These are phyloP conservation scores for Bombus ignitus DNA, from an alignment of 1,140 invertebrate genomes.

Conservation along the genomic window DNA sequence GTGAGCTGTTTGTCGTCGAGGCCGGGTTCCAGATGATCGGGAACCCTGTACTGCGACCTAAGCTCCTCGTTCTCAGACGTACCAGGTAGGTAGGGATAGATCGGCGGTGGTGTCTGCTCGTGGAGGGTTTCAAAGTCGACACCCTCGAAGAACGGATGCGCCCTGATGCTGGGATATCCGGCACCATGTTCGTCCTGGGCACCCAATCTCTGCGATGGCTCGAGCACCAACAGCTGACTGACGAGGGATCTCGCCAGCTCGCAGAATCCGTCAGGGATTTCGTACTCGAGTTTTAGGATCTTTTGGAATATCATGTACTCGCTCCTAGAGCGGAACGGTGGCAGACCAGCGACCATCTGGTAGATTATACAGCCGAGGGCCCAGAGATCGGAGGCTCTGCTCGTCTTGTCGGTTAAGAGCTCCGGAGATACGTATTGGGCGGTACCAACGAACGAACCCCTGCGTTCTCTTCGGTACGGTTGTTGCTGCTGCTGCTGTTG, in stretches of 20 bases:
- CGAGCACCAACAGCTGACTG: constrained; percentile 91
- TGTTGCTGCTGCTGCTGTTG: constrained; percentile 65
- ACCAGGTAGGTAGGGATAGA: constrained; percentile 92
- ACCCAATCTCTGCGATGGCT: constrained; percentile 92
- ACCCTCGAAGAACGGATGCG: constrained; percentile 93
- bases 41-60: constrained; percentile 85
- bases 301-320: constrained; percentile 99
- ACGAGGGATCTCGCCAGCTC: constrained; percentile 93
- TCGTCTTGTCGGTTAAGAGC: constrained; percentile 92
- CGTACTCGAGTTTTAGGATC: constrained; percentile 95
- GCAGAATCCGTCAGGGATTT: constrained; percentile 96
- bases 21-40: constrained; percentile 92
- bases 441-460: constrained; percentile 98
- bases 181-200: constrained; percentile 87
- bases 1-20: constrained; percentile 91
- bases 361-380: constrained; percentile 98
- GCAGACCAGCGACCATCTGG: constrained; percentile 96
- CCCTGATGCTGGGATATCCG: constrained; percentile 91
- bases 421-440: constrained; percentile 99
- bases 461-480: constrained; percentile 81
- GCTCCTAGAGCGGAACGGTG: constrained; percentile 95
- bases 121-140: constrained; percentile 93
- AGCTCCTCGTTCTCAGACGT: constrained; percentile 89
- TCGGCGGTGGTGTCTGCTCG: constrained; percentile 90
- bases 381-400: constrained; percentile 96